phyloP scores from a whole-genome alignment of 1,140 invertebrate genomes.

The Atta texana region DNA sequence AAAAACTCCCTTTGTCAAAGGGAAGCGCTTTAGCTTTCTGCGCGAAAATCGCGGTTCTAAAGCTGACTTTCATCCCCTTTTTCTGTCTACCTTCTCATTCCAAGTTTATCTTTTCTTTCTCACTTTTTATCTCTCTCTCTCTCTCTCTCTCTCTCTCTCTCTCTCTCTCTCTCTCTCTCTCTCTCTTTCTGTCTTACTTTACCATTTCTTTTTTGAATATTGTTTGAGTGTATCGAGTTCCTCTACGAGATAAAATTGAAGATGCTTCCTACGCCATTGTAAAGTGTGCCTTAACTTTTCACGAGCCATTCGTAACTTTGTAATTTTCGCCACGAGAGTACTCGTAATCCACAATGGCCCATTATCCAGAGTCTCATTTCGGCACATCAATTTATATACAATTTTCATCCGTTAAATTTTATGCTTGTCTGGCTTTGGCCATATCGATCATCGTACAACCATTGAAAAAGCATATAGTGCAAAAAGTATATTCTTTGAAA shows the following conservation, averaged over 20 bases:
- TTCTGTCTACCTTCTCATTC: not conserved
- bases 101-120: not conserved
- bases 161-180: not conserved
- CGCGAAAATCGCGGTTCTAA: constrained; percentile 36
- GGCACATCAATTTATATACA: constrained; percentile 18
- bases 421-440: not conserved
- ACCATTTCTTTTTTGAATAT: constrained; percentile 12
- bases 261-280: constrained; percentile 31
- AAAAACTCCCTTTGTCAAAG: constrained; percentile 29
- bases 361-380: constrained; percentile 1
- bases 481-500: not conserved
- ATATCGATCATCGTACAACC: not conserved
- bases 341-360: constrained; percentile 24
- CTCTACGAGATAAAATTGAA: constrained; percentile 29
- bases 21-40: not conserved
- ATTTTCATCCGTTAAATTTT: constrained; percentile 23
- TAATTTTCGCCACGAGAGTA: constrained; percentile 50
- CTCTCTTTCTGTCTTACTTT: not conserved
- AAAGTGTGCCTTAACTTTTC: constrained; percentile 50
- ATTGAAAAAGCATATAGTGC: constrained; percentile 14
- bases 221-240: constrained; percentile 14
- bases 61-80: constrained; percentile 31
- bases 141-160: not conserved
- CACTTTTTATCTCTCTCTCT: not conserved
- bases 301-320: constrained; percentile 40